Evolutionary conservation across 2,888 invertebrate genomes (phyloP).

Genomic region (Zootermopsis nevadensis): DNA sequence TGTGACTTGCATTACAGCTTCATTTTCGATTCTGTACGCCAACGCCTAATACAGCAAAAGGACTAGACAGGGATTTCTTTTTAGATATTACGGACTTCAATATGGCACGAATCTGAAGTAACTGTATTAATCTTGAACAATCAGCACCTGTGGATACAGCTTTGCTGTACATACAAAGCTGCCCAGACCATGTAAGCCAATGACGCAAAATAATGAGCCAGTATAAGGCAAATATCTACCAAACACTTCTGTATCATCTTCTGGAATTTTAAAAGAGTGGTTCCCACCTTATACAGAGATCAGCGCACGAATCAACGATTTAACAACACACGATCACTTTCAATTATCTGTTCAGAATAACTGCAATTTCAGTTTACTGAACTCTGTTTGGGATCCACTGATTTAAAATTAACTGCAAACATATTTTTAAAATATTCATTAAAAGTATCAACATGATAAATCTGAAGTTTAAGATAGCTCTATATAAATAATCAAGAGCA

Average conservation of each 20-base stretch:
- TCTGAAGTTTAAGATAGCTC: background rate
- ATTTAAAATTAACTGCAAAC: background rate
- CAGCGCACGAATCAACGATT: background rate
- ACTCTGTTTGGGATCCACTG: background rate
- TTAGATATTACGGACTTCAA: background rate
- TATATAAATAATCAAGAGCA: background rate
- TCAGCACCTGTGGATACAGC: background rate
- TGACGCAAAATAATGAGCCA: background rate
- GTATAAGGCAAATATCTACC: conserved; percentile 15
- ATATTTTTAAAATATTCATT: conserved; percentile 19
- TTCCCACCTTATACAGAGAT: background rate
- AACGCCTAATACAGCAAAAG: conserved; percentile 10
- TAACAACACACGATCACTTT: background rate
- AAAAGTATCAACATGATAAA: conserved; percentile 14
- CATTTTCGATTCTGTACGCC: conserved; percentile 5
- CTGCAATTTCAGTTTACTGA: background rate
- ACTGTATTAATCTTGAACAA: too few relatives aligned
- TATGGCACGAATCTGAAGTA: background rate
- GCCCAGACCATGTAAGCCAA: background rate
- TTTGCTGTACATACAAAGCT: background rate
- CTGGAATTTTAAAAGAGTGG: conserved; percentile 23
- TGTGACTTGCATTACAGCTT: background rate
- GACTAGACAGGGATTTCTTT: background rate
- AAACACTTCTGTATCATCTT: conserved; percentile 18
- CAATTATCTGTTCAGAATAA: background rate